These are phyloP conservation scores for Amiota mariae DNA, from an alignment of 2,888 invertebrate species.

Conservation along the genomic window DNA sequence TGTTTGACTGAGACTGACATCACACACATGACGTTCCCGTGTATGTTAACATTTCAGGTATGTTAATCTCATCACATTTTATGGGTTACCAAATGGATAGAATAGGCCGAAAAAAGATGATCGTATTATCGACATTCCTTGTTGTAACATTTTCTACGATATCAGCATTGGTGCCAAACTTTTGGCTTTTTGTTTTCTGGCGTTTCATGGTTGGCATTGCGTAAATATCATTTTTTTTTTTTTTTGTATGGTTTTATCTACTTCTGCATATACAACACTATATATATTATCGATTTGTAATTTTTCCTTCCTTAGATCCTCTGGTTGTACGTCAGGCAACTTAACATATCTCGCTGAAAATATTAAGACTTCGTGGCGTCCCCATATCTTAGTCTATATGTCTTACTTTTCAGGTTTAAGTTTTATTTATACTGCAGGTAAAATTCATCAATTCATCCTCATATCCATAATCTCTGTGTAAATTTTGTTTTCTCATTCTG, in stretches of 20 bases:
- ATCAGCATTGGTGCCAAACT: conserved; percentile 39
- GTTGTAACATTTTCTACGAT: conserved; percentile 2
- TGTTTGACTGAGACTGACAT: too few relatives aligned
- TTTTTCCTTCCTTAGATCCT: neutral
- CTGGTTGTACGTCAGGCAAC: conserved; percentile 15
- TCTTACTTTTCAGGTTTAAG: conserved; percentile 27
- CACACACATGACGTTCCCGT: too few relatives aligned
- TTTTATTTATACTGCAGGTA: conserved; percentile 40
- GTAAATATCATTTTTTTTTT: conserved; percentile 20
- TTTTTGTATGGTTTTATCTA: too few relatives aligned
- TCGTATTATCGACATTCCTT: conserved; percentile 26
- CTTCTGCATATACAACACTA: too few relatives aligned
- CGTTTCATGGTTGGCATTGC: conserved; percentile 37
- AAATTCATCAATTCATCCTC: too few relatives aligned
- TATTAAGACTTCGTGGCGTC: conserved; percentile 28
- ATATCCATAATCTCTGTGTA: too few relatives aligned
- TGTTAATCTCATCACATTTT: conserved; percentile 35
- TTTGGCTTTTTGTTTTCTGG: conserved; percentile 32
- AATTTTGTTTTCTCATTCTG: too few relatives aligned
- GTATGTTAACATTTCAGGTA: conserved; percentile 20
- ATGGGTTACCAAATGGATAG: conserved; percentile 40
- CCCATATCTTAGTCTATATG: conserved; percentile 35
- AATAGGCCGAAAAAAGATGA: conserved; percentile 34
- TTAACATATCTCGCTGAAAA: conserved; percentile 46
- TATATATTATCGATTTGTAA: too few relatives aligned